phyloP scores from a whole-genome alignment of 2,797 vertebrate species.

The Manis javanica region DNA sequence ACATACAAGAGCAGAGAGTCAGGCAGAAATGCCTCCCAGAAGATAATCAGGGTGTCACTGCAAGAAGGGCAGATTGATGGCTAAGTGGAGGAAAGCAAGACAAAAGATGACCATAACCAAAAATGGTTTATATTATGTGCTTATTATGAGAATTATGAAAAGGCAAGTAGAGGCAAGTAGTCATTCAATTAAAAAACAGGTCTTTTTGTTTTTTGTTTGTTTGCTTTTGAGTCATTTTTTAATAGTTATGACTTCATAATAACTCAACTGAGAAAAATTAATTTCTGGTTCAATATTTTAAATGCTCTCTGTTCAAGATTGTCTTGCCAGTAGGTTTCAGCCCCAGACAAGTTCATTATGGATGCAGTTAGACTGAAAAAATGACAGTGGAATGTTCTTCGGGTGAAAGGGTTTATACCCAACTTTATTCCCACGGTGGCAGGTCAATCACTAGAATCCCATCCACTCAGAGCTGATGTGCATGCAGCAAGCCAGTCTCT shows the following conservation, averaged over 20 bases:
- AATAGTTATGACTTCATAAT: constrained; percentile 19
- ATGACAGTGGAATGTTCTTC: no score
- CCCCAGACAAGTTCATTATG: no score
- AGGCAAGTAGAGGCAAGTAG: background rate
- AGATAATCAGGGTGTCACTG: background rate
- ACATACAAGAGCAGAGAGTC: background rate
- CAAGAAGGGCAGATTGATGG: background rate
- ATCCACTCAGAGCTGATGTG: no score
- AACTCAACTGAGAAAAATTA: constrained; percentile 13
- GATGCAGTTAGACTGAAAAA: no score
- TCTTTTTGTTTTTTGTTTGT: background rate
- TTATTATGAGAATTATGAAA: background rate
- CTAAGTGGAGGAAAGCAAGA: background rate
- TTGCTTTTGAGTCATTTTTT: constrained; percentile 15
- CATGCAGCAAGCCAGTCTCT: no score
- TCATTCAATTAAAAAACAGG: background rate
- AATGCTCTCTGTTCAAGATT: background rate
- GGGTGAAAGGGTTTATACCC: no score
- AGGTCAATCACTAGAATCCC: no score
- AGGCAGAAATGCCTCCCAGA: background rate
- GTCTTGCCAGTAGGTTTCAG: no score
- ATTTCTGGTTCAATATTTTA: constrained; percentile 29
- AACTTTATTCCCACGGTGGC: no score
- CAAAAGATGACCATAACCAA: background rate
- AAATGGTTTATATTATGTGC: background rate